Evolutionary conservation across 2,797 vertebrate genomes (phyloP).

Genomic region (Steatocranus sp.): DNA sequence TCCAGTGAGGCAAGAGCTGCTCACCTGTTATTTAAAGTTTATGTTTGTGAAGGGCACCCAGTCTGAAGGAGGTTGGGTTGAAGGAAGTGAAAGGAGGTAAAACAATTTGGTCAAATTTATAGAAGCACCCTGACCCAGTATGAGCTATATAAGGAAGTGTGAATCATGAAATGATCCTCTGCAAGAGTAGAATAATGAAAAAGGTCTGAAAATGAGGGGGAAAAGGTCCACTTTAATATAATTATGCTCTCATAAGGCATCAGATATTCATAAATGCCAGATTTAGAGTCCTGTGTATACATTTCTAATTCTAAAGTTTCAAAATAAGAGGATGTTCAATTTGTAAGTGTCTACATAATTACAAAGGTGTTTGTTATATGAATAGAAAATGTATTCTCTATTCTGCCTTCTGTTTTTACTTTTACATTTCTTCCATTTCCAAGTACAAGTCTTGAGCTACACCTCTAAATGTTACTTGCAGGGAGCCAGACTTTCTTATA

Average conservation of each 20-base stretch:
- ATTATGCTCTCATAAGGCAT: neutral
- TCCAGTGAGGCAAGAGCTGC: neutral
- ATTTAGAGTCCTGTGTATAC: neutral
- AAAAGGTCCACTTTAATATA: neutral
- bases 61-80: neutral
- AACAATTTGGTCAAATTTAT: neutral
- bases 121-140: neutral
- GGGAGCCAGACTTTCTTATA: neutral
- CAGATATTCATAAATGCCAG: neutral
- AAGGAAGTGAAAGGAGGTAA: neutral
- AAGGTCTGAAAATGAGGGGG: neutral
- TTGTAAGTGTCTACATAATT: neutral
- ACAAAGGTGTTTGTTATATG: neutral
- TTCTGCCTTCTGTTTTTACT: neutral
- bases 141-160: neutral
- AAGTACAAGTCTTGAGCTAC: neutral
- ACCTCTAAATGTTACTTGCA: neutral
- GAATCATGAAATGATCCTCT: neutral
- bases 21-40: neutral
- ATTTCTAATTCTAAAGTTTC: neutral
- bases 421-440: neutral
- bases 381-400: neutral
- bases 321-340: neutral
- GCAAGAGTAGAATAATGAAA: neutral
- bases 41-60: neutral